Conservation (phyloP, 1,140 invertebrate species). For the Steinernema khuongi region DNA sequence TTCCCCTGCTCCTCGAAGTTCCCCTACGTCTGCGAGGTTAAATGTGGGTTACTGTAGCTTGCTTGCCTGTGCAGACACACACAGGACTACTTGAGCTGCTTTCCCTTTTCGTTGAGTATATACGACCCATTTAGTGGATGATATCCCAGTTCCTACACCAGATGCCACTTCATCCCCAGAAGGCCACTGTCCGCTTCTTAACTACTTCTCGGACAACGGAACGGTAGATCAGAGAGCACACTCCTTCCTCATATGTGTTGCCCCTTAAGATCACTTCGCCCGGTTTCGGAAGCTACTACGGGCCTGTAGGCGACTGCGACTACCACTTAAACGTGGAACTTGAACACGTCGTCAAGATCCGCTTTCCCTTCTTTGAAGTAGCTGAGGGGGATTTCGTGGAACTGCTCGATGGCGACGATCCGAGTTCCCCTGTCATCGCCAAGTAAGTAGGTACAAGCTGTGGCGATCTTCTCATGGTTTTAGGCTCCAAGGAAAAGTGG, state of each 20-base stretch:
- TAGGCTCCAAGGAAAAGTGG: not conserved
- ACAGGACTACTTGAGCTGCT: no score
- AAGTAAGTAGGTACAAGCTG: not conserved
- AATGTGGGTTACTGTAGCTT: not conserved
- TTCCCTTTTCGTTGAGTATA: no score
- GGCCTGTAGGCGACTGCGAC: not conserved
- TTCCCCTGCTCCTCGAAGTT: not conserved
- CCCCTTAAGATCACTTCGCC: not conserved
- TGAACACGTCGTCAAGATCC: not conserved
- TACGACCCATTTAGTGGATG: no score
- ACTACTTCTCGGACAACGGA: not conserved
- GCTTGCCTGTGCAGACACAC: no score
- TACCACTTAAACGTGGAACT: not conserved
- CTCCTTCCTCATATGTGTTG: not conserved
- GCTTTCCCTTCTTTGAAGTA: not conserved
- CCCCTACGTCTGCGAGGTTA: not conserved
- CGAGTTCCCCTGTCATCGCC: not conserved
- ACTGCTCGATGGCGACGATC: not conserved
- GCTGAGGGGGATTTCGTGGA: not conserved
- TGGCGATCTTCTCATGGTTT: not conserved
- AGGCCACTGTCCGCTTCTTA: not conserved
- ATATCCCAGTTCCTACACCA: not conserved
- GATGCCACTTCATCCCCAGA: not conserved
- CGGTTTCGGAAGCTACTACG: not conserved
- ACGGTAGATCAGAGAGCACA: not conserved